These are phyloP conservation scores for Littorina saxatilis DNA, from an alignment of 1,140 invertebrate genomes.

Conservation along the genomic window DNA sequence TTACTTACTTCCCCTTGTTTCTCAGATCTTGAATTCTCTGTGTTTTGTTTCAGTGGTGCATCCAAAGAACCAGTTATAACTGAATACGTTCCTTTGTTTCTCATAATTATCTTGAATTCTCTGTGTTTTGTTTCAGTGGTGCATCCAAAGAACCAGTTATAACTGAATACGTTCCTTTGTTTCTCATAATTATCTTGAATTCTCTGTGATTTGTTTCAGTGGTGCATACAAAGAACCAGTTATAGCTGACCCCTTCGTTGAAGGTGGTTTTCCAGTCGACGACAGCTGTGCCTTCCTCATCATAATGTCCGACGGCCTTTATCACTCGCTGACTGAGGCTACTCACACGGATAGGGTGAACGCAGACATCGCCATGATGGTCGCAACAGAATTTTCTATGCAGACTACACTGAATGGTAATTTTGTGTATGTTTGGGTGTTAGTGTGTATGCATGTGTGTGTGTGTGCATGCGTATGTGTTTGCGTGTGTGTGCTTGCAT, in stretches of 20 bases:
- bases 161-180: no score
- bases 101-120: no score
- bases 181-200: no score
- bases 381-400: constrained; percentile 83
- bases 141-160: no score
- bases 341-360: constrained; percentile 80
- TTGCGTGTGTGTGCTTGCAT: neutral
- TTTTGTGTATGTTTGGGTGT: neutral
- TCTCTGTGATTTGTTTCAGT: constrained; percentile 63
- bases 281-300: constrained; percentile 87
- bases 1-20: no score
- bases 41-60: no score
- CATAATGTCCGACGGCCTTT: constrained; percentile 89
- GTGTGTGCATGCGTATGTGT: neutral
- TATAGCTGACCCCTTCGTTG: constrained; percentile 88
- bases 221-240: constrained; percentile 86
- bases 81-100: no score
- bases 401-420: constrained; percentile 84
- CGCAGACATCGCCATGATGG: constrained; percentile 69
- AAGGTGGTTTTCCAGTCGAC: constrained; percentile 86
- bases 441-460: neutral
- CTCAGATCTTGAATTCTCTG: no score
- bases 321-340: constrained; percentile 89
- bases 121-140: no score
- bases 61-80: no score